These are phyloP conservation scores for Apotomis betuletana DNA, from an alignment of 2,888 invertebrate species.

Conservation along the genomic window DNA sequence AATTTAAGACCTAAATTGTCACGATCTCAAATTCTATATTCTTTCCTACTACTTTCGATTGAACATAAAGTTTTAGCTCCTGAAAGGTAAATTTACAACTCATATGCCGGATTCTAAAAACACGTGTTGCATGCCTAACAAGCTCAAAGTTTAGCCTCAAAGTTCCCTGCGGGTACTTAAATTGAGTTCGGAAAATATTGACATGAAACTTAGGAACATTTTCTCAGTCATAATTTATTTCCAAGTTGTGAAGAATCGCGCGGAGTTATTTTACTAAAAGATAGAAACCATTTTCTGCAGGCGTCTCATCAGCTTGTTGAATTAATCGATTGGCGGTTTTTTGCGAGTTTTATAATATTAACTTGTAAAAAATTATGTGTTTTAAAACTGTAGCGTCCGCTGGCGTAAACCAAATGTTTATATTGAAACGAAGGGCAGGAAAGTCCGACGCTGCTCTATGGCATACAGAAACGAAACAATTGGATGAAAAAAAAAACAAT, in stretches of 20 bases:
- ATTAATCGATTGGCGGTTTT: background rate
- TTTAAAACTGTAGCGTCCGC: no score
- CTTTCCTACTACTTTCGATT: background rate
- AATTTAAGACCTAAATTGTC: background rate
- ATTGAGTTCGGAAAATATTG: conserved; percentile 29
- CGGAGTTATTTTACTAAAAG: background rate
- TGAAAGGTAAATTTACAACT: background rate
- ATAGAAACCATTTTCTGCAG: background rate
- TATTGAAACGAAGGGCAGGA: no score
- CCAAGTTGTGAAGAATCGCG: background rate
- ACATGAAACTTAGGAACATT: conserved; percentile 15
- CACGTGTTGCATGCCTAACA: conserved; percentile 16
- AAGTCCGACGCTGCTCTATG: no score
- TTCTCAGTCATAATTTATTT: conserved; percentile 17
- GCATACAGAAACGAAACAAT: no score
- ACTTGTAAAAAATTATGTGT: no score
- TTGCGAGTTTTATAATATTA: no score
- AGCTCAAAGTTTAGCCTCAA: conserved; percentile 10
- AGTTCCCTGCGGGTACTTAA: conserved; percentile 21
- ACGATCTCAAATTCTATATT: background rate
- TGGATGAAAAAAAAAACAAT: no score
- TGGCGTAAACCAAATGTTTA: no score
- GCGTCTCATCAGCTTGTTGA: conserved; percentile 11
- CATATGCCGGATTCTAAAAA: conserved; percentile 7
- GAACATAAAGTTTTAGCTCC: background rate